These are phyloP conservation scores for Dolichoris vasculosae DNA, from an alignment of 1,140 invertebrate genomes.

Conservation along the genomic window DNA sequence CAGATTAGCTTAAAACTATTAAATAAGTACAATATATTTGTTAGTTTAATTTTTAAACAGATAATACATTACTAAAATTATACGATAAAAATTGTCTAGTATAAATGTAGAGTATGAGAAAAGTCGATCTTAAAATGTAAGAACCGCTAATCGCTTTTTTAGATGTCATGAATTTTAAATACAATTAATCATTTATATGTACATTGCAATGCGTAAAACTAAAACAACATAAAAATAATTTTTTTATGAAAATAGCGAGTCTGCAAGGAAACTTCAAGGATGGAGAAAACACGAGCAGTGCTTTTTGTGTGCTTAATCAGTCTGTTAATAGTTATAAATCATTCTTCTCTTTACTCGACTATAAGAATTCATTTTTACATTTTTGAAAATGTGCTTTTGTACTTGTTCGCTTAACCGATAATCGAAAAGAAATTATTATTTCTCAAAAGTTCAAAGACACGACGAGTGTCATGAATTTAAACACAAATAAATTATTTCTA, in stretches of 20 bases:
- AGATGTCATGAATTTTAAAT: not conserved
- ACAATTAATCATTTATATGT: not conserved
- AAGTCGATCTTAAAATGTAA: not conserved
- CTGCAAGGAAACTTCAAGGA: constrained; percentile 24
- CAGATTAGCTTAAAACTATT: too few relatives aligned
- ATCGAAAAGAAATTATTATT: too few relatives aligned
- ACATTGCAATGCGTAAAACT: not conserved
- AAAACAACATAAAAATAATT: not conserved
- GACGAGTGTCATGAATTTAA: too few relatives aligned
- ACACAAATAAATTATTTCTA: too few relatives aligned
- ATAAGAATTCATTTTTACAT: constrained; percentile 3
- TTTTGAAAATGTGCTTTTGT: not conserved
- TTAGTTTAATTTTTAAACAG: too few relatives aligned
- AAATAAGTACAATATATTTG: too few relatives aligned
- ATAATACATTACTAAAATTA: not conserved
- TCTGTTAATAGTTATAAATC: not conserved
- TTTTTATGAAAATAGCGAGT: constrained; percentile 1
- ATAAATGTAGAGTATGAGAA: not conserved
- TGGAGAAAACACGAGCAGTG: not conserved
- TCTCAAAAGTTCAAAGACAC: too few relatives aligned
- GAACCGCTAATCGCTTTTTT: not conserved
- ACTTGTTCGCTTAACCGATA: not conserved
- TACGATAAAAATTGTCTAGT: not conserved
- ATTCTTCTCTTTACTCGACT: not conserved
- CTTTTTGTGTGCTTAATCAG: not conserved